A percentile compares a stretch with the other conserved stretches of the same genome.
phyloP scores from a whole-genome alignment of 2,888 invertebrate species.

The Drosophila differens region DNA sequence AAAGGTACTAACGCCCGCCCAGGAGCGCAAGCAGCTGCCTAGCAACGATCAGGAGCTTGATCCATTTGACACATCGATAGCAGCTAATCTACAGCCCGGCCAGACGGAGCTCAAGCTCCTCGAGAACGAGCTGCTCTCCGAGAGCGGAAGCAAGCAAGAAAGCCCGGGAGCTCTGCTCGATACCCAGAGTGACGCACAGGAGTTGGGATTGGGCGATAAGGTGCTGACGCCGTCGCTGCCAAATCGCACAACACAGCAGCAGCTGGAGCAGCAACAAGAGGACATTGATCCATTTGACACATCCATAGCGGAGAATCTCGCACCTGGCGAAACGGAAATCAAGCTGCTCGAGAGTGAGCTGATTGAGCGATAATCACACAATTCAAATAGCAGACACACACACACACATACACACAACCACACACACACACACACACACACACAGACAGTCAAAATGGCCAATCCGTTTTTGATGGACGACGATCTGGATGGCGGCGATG shows the following conservation, averaged over 20 bases:
- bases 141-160: slow-evolving; percentile 65
- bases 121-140: slow-evolving; percentile 90
- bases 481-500: slow-evolving; percentile 87
- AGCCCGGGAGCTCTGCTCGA: slow-evolving; percentile 83
- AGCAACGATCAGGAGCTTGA: slow-evolving; percentile 86
- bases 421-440: not conserved
- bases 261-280: slow-evolving; percentile 84
- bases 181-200: slow-evolving; percentile 85
- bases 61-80: slow-evolving; percentile 94
- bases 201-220: slow-evolving; percentile 88
- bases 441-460: slow-evolving; percentile 87
- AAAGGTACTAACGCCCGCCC: slow-evolving; percentile 89
- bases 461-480: slow-evolving; percentile 93
- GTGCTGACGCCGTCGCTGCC: slow-evolving; percentile 89
- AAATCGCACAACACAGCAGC: slow-evolving; percentile 73
- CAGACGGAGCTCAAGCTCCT: slow-evolving; percentile 91
- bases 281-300: slow-evolving; percentile 94
- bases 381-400: slow-evolving; percentile 1
- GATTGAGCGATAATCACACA: slow-evolving; percentile 85
- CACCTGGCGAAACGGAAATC: slow-evolving; percentile 92
- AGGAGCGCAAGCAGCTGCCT: slow-evolving; percentile 85
- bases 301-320: slow-evolving; percentile 91
- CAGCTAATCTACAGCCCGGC: slow-evolving; percentile 90
- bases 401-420: slow-evolving; percentile 11
- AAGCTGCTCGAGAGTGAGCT: slow-evolving; percentile 92